Conservation (phyloP, 2,113 vertebrate species). For the Electrona antarctica region DNA sequence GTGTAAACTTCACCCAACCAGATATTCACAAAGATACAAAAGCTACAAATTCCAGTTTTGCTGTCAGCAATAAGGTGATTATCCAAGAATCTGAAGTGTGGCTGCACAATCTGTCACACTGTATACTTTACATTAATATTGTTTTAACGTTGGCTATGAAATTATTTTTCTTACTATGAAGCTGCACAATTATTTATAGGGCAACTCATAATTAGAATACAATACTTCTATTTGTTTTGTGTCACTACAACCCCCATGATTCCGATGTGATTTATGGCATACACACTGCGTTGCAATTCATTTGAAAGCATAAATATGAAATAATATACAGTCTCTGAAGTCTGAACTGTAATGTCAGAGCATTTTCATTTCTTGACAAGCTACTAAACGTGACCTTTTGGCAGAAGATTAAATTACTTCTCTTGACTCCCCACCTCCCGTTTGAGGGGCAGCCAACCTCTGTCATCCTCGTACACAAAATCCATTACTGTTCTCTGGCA, state of each 20-base stretch:
- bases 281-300: slow-evolving; percentile 21
- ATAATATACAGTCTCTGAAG: slow-evolving; percentile 41
- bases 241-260: slow-evolving; percentile 20
- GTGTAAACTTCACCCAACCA: too few relatives aligned
- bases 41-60: too few relatives aligned
- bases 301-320: slow-evolving; percentile 21
- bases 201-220: too few relatives aligned
- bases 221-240: background rate
- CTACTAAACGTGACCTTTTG: slow-evolving; percentile 74
- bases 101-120: too few relatives aligned
- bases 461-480: slow-evolving; percentile 33
- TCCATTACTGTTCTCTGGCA: slow-evolving; percentile 46
- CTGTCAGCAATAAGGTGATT: too few relatives aligned
- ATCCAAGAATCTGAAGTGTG: too few relatives aligned
- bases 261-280: slow-evolving; percentile 40
- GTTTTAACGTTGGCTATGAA: too few relatives aligned
- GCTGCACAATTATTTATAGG: too few relatives aligned
- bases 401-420: slow-evolving; percentile 61
- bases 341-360: slow-evolving; percentile 46
- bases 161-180: too few relatives aligned
- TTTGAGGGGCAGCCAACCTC: slow-evolving; percentile 33
- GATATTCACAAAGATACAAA: too few relatives aligned
- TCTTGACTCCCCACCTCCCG: slow-evolving; percentile 31
- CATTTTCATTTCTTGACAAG: slow-evolving; percentile 65
- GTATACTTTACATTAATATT: too few relatives aligned